phyloP scores from a whole-genome alignment of 2,113 vertebrate species.

The Nettapus auritus region DNA sequence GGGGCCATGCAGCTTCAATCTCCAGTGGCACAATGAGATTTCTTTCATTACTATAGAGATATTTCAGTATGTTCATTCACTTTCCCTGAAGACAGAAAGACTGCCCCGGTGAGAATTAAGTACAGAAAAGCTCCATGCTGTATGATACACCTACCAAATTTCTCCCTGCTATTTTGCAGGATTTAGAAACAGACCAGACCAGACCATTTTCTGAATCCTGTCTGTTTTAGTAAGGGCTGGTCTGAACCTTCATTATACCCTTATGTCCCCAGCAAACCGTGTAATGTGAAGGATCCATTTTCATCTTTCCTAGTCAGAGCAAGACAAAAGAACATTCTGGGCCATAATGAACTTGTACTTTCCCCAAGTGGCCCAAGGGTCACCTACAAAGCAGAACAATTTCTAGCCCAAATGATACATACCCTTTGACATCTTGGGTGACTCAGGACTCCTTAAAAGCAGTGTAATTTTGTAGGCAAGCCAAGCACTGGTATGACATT shows the following conservation, averaged over 20 bases:
- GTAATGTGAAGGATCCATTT: neutral
- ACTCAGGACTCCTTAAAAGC: neutral
- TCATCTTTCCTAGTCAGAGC: neutral
- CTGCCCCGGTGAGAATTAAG: conserved; percentile 29
- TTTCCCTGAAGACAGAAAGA: neutral
- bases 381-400: neutral
- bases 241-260: neutral
- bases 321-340: neutral
- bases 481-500: neutral
- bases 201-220: neutral
- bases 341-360: neutral
- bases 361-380: neutral
- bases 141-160: neutral
- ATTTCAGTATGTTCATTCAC: conserved; percentile 8
- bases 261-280: neutral
- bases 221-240: neutral
- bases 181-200: neutral
- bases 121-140: neutral
- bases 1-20: conserved; percentile 43
- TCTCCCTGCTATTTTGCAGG: neutral
- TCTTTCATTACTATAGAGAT: conserved; percentile 48
- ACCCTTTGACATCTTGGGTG: neutral
- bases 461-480: neutral
- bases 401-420: neutral
- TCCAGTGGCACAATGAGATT: conserved; percentile 47